Conservation (phyloP, 53 echinoderm and acorn worm genomes). For the Antedon mediterranea region DNA sequence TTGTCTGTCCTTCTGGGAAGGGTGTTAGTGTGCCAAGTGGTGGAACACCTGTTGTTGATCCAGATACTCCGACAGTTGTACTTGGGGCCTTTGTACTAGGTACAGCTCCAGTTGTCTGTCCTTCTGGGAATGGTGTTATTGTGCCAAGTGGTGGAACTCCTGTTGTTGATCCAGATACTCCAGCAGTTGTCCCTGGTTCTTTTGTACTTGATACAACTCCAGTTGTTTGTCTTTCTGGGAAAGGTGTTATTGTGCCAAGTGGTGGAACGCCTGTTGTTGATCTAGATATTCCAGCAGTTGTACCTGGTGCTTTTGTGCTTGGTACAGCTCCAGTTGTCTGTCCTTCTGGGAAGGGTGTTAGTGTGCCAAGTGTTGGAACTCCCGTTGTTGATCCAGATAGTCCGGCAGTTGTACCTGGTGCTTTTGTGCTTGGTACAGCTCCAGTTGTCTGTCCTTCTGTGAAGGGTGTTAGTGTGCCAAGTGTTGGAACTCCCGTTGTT, state of each 20-base stretch:
- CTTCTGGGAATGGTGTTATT: not conserved
- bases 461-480: not conserved
- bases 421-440: not conserved
- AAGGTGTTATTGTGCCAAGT: not conserved
- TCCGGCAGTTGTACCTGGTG: too few species aligned
- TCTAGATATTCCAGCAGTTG: not conserved
- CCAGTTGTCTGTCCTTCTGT: not conserved
- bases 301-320: not conserved
- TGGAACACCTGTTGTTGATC: not conserved
- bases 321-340: not conserved
- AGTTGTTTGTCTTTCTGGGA: not conserved
- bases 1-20: not conserved
- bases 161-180: not conserved
- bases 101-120: not conserved
- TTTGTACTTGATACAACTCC: not conserved
- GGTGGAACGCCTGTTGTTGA: not conserved
- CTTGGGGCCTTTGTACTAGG: not conserved
- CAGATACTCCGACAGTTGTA: not conserved
- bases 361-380: not conserved
- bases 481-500: not conserved
- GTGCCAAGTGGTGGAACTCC: not conserved
- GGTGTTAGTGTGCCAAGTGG: not conserved
- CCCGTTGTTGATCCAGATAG: not conserved
- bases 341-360: not conserved
- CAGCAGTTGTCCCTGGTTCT: too few species aligned